Percentiles rank a stretch among this genome's conserved stretches.
Conservation (phyloP, 1,140 invertebrate genomes). For the Drosophila bocqueti region DNA sequence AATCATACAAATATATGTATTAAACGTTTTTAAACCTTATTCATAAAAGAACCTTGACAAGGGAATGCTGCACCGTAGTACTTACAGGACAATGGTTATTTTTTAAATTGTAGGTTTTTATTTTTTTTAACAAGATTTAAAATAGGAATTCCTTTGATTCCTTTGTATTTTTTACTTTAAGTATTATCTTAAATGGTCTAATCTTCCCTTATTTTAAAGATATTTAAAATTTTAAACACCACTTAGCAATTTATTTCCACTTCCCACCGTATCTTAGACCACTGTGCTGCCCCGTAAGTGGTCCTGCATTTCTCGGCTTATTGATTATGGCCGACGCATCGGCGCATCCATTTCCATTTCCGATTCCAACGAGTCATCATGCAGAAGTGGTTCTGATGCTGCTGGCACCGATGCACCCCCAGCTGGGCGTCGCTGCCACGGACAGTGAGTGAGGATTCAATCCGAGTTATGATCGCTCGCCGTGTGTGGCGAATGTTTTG, state of each 20-base stretch:
- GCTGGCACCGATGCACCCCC: slow-evolving; percentile 30
- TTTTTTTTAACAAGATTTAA: too few relatives aligned
- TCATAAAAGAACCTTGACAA: too few relatives aligned
- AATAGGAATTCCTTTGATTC: too few relatives aligned
- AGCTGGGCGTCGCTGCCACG: slow-evolving; percentile 30
- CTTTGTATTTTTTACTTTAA: too few relatives aligned
- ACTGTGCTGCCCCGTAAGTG: slow-evolving; percentile 51
- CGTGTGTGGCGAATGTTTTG: slow-evolving; percentile 58
- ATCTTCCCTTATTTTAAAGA: not conserved
- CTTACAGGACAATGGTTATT: too few relatives aligned
- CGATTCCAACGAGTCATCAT: slow-evolving; percentile 72
- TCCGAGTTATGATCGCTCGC: slow-evolving; percentile 55
- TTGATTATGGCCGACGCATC: slow-evolving; percentile 71
- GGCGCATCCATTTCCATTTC: slow-evolving; percentile 71
- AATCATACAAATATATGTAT: too few relatives aligned
- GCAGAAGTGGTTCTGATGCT: slow-evolving; percentile 10
- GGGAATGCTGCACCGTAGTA: too few relatives aligned
- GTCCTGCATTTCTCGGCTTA: slow-evolving; percentile 70
- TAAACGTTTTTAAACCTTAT: too few relatives aligned
- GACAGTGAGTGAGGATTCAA: slow-evolving; percentile 51
- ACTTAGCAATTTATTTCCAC: not conserved
- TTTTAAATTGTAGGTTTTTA: too few relatives aligned
- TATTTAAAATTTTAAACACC: not conserved
- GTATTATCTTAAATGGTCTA: too few relatives aligned
- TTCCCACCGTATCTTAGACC: not conserved